Evolutionary conservation across 1,140 invertebrate species (phyloP), one percentile per base, ranked within the genome.

Genomic region (Paracyclopina nana): DNA sequence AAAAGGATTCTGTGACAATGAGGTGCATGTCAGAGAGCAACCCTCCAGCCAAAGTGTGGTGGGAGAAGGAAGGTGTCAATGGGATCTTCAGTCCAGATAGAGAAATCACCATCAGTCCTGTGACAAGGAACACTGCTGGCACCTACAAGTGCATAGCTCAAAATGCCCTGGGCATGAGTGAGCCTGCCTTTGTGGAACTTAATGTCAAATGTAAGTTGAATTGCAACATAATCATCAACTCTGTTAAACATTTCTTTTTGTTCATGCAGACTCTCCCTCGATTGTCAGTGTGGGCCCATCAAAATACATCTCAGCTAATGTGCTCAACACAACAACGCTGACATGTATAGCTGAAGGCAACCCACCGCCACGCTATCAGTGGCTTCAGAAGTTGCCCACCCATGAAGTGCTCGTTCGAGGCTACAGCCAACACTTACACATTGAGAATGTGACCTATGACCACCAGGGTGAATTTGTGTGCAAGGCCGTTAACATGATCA

Each of bases 391-490:
- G 20, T 18, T 40, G 5, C 50, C 38, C 3, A 52, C 50, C 5
- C 31, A 40, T 26, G 50, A 52, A 22, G 50, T 52, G 9, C 72
- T 77, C 14, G 74, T 81, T 44, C 72, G 79, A 38, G 79, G 79
- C 1, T 28, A 56, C 51, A 70, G 72, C 5, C 79, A 81, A 18
- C 69, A 79, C 1, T 72, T 76, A 56, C 67, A 84, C 43, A 73
- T 85, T 14, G 72, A 74, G 55, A 84, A 83, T 61, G 78, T 84
- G 29, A 79, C 80, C 6, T 87, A 87, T 61, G 76, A 80, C 46
- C 79, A 82, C 61, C 81, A 86, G 60, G 82, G 82, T 4, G 74
- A 82, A 57, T 86, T 85, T 64, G 75, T 80, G 55, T 87, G 83
- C 61, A 72, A 79, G 11, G 81, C 81, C 2, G 75, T 74, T 54